Evolutionary conservation across 2,113 vertebrate genomes (phyloP).

Genomic region (Vidua chalybeata): DNA sequence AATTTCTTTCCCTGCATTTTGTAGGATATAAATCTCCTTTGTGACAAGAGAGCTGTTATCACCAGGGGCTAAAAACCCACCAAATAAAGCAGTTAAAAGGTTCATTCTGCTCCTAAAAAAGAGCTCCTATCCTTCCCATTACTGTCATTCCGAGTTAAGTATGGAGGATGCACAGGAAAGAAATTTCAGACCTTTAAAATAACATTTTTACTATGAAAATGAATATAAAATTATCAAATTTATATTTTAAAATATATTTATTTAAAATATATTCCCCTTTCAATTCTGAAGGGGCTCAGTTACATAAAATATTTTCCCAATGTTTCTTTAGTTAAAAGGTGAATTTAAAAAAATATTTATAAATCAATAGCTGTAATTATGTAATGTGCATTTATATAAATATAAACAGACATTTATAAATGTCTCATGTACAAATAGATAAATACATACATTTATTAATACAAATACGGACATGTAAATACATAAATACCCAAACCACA

Average conservation of each 20-base stretch:
- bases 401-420: background rate
- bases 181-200: background rate
- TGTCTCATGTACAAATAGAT: background rate
- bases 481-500: background rate
- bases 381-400: background rate
- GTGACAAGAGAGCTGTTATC: background rate
- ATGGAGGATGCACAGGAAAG: background rate
- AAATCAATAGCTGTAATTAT: background rate
- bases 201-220: background rate
- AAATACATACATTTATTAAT: background rate
- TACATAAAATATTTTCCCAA: background rate
- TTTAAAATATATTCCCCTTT: background rate
- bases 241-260: background rate
- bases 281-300: background rate
- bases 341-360: background rate
- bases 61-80: background rate
- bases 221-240: rapidly evolving
- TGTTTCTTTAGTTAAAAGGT: background rate
- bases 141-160: background rate
- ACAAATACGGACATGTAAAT: background rate
- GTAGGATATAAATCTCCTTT: background rate
- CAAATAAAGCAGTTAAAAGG: background rate
- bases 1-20: background rate
- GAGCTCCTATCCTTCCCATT: background rate
- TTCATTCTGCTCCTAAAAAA: background rate